Evolutionary conservation across 1,140 invertebrate genomes (phyloP).

Genomic region (Camponotus floridanus): DNA sequence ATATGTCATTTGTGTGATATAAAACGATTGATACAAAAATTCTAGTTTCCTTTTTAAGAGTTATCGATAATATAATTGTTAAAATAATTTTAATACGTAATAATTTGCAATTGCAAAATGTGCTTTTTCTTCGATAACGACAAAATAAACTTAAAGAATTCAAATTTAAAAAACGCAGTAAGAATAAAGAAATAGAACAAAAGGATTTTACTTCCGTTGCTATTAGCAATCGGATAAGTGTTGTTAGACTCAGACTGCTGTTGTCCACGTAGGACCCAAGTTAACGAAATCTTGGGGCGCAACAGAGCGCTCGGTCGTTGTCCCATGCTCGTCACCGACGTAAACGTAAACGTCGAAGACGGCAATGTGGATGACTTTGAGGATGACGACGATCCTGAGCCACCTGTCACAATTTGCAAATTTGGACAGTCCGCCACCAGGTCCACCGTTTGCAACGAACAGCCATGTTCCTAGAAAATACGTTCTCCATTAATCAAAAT

Average conservation of each 20-base stretch:
- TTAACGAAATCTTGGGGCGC: constrained; percentile 90
- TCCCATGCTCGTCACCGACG: constrained; percentile 83
- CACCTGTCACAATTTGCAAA: constrained; percentile 70
- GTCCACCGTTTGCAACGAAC: constrained; percentile 80
- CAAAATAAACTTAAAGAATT: neutral
- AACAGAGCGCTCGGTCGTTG: constrained; percentile 86
- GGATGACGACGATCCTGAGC: constrained; percentile 72
- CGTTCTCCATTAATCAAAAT: neutral
- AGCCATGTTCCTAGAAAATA: constrained; percentile 74
- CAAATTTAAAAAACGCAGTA: neutral
- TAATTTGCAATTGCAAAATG: neutral
- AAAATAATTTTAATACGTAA: neutral
- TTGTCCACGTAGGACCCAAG: constrained; percentile 89
- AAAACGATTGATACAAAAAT: neutral
- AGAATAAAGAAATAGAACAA: neutral
- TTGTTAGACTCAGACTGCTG: constrained; percentile 79
- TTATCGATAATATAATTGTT: neutral
- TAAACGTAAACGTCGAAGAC: constrained; percentile 41
- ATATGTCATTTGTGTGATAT: neutral
- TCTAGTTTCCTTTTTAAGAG: neutral
- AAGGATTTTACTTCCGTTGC: constrained; percentile 37
- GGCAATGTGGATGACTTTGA: constrained; percentile 59
- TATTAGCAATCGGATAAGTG: constrained; percentile 46
- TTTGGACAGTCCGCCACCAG: constrained; percentile 80
- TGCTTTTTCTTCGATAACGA: neutral